Evolutionary conservation across 2,888 invertebrate species (phyloP).

Genomic region (Cataglyphis altisquamis): DNA sequence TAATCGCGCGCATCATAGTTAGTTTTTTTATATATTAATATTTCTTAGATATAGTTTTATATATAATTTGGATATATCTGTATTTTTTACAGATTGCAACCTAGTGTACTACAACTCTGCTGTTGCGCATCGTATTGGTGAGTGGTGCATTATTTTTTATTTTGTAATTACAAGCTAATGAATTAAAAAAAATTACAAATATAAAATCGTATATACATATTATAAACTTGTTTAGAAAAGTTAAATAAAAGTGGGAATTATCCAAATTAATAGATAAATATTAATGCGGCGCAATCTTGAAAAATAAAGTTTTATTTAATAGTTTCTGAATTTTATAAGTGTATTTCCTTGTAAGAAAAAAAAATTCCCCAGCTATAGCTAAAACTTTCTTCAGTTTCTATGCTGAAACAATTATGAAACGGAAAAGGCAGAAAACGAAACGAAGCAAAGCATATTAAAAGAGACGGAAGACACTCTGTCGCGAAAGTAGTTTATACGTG

Average conservation of each 20-base stretch:
- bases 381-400: neutral
- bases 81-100: neutral
- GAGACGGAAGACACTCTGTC: neutral
- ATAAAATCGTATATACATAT: too few relatives aligned
- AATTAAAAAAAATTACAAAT: neutral
- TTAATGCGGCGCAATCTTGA: neutral
- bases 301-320: conserved; percentile 4
- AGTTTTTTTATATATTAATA: neutral
- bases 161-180: neutral
- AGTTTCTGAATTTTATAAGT: neutral
- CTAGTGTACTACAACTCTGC: neutral
- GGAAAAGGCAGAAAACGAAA: conserved; percentile 15
- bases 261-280: neutral
- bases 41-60: neutral
- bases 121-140: neutral
- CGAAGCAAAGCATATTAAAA: conserved; percentile 13
- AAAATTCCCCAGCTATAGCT: conserved; percentile 13
- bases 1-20: neutral
- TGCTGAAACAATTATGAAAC: neutral
- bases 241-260: neutral
- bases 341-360: neutral
- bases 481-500: conserved; percentile 20
- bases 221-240: neutral
- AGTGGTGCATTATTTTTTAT: conserved; percentile 5
- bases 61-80: conserved; percentile 1